A percentile compares a stretch with the other conserved stretches of the same genome.
phyloP scores from a whole-genome alignment of 2,888 invertebrate genomes.

The Thera britannica region DNA sequence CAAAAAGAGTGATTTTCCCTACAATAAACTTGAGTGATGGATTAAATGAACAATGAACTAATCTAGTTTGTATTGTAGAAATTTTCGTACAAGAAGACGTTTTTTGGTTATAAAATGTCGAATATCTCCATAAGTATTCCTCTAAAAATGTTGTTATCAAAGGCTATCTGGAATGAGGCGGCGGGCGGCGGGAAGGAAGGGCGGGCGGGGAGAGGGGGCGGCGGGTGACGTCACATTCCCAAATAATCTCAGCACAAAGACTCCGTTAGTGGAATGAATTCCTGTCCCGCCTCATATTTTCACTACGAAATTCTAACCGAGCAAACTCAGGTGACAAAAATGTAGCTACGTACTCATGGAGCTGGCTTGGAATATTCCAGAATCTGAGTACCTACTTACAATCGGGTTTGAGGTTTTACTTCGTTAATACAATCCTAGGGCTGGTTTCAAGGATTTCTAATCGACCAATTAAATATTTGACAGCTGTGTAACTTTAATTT shows the following conservation, averaged over 20 bases:
- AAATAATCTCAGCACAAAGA: slow-evolving; percentile 21
- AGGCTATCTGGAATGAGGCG: slow-evolving; percentile 9
- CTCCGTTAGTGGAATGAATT: slow-evolving; percentile 18
- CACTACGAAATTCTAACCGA: neutral
- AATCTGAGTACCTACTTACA: too few species aligned
- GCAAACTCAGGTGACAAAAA: slow-evolving; percentile 6
- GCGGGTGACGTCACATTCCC: slow-evolving; percentile 17
- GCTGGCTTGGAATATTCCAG: neutral
- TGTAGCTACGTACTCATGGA: neutral
- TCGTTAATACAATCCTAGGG: too few species aligned
- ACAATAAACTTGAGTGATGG: too few species aligned
- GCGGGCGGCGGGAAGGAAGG: slow-evolving; percentile 7
- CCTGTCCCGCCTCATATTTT: slow-evolving; percentile 17
- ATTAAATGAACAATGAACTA: too few species aligned
- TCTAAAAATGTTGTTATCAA: slow-evolving; percentile 19
- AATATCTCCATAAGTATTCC: slow-evolving; percentile 7
- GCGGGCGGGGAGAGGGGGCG: neutral
- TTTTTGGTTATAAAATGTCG: slow-evolving; percentile 3
- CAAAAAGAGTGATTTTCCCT: too few species aligned
- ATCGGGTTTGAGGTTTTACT: too few species aligned
- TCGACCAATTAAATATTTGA: too few species aligned
- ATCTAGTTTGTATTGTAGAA: neutral
- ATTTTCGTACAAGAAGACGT: neutral
- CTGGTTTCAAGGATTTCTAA: too few species aligned
- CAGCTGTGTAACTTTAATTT: too few species aligned